Evolutionary conservation across 2,113 vertebrate genomes (phyloP), one percentile per base, ranked within the genome.

Genomic region (Phodopus roborovskii): DNA sequence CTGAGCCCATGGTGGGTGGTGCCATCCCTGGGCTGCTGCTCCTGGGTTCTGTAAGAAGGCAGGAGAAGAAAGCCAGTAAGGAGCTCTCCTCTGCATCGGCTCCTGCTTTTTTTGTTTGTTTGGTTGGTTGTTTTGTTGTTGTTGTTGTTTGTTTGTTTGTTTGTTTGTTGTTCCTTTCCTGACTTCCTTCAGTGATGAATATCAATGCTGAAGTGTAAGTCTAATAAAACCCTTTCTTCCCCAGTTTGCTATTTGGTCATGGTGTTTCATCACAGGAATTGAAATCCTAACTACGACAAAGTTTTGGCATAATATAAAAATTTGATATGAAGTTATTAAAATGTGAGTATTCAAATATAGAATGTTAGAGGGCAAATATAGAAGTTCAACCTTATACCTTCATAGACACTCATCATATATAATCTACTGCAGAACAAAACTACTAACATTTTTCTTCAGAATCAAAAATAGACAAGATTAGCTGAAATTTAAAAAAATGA

Each of bases 271-370:
- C 7, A n/a, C 68, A n/a, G 36, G 6, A n/a, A n/a, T 71, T n/a
- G 68, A n/a, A 71, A 71, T n/a, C 17, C 17, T 71, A 70, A 3
- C 33, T 70, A 71, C 9, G 16, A 9, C 36, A 71, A n/a, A 7
- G 33, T 81, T 70, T 15, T 71, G 88, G 58, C 26, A 53, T 64
- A 62, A 56, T 48, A 12, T 86, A 94, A 89, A 87, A 86, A 68
- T 87, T 56, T 92, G 33, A 93, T 92, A 91, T 91, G 53, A 45
- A 92, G 56, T 95, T n/a, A 4, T 71, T 50, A 86, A 93, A 66
- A 90, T 96, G 94, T 94, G 42, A 70, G 87, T 84, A 24, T 83
- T 91, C 66, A 94, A 97, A 94, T 92, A 13, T 45, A 64, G 22
- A 89, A 1, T 83, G 45, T 70, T 95, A 70, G 28, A 83, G 93